These are phyloP conservation scores for Hafferia zeledoni DNA, from an alignment of 2,797 vertebrate species.

Conservation along the genomic window DNA sequence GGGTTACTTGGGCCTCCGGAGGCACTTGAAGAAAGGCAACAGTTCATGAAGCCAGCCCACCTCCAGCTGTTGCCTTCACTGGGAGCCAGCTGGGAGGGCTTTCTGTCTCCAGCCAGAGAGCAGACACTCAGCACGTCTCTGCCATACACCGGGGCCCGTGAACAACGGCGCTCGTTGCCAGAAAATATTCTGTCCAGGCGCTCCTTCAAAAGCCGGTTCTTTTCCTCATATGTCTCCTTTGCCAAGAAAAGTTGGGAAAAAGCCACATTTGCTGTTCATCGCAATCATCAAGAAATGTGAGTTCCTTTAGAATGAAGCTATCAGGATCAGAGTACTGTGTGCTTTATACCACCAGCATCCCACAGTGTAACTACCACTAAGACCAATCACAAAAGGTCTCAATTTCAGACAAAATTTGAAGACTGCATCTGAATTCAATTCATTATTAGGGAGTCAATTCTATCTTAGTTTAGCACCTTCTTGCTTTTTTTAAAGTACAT, in stretches of 20 bases:
- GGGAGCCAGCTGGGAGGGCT: slow-evolving; percentile 6
- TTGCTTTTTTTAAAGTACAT: neutral
- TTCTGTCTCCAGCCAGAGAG: slow-evolving; percentile 61
- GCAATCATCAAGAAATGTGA: neutral
- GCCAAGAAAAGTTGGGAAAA: neutral
- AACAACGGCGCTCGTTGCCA: slow-evolving; percentile 89
- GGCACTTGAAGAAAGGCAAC: slow-evolving; percentile 64
- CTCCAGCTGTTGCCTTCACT: slow-evolving; percentile 77
- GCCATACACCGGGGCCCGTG: slow-evolving; percentile 87
- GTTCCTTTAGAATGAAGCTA: neutral
- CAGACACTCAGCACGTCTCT: slow-evolving; percentile 85
- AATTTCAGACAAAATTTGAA: neutral
- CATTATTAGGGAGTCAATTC: neutral
- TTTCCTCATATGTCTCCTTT: slow-evolving; percentile 87
- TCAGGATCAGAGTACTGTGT: neutral
- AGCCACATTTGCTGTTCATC: neutral
- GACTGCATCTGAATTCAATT: neutral
- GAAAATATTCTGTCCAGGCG: slow-evolving; percentile 86
- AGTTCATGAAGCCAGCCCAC: slow-evolving; percentile 85
- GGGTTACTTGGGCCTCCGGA: slow-evolving; percentile 67
- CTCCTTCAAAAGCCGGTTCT: slow-evolving; percentile 85
- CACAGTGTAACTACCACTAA: neutral
- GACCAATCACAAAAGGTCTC: neutral
- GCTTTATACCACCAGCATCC: neutral
- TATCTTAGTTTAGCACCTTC: neutral